Conservation (phyloP, 2,888 invertebrate genomes). For the Erebia aethiops region DNA sequence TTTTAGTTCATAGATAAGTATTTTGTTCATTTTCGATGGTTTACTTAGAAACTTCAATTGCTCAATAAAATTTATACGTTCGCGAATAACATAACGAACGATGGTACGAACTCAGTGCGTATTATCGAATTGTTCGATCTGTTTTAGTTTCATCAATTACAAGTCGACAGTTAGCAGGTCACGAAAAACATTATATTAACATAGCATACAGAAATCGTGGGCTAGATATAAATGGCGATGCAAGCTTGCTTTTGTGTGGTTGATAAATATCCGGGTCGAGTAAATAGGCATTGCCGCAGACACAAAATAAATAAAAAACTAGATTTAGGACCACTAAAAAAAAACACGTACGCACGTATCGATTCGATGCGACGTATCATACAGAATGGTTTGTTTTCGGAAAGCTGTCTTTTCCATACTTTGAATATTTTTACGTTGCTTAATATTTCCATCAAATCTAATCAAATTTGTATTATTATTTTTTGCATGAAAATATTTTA, state of each 20-base stretch:
- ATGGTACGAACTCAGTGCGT: constrained; percentile 7
- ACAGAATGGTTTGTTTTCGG: too few relatives aligned
- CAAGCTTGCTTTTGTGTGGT: constrained; percentile 57
- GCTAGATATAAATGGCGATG: constrained; percentile 56
- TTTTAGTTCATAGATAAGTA: too few relatives aligned
- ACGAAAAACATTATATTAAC: constrained; percentile 58
- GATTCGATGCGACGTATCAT: too few relatives aligned
- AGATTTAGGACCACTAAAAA: neutral
- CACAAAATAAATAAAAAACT: neutral
- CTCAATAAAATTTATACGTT: neutral
- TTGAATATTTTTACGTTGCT: too few relatives aligned
- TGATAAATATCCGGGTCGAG: constrained; percentile 54
- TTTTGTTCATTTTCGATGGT: too few relatives aligned
- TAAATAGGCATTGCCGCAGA: neutral
- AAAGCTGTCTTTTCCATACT: too few relatives aligned
- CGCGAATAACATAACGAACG: neutral
- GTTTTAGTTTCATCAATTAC: constrained; percentile 41
- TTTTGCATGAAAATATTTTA: too few relatives aligned
- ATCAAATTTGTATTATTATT: too few relatives aligned
- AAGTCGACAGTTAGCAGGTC: constrained; percentile 51
- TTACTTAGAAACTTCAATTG: neutral
- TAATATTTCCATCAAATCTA: too few relatives aligned
- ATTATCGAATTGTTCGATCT: constrained; percentile 35
- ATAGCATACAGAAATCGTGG: constrained; percentile 58
- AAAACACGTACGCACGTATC: too few relatives aligned